These are phyloP conservation scores for Castor canadensis DNA, from an alignment of 2,113 vertebrate genomes.

Conservation along the genomic window DNA sequence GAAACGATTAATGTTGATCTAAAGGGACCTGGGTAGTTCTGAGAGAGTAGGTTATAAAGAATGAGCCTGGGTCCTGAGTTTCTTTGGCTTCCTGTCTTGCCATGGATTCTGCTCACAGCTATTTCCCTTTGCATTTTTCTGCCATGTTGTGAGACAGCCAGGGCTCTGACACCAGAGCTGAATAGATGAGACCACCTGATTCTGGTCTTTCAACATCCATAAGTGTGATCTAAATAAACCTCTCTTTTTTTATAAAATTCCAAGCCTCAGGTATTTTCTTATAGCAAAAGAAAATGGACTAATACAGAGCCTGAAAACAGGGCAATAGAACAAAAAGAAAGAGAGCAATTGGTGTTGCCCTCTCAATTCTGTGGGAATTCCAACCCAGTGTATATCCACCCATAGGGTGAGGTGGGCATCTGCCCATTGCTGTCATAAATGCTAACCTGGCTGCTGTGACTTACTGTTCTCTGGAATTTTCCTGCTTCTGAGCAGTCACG, in stretches of 20 bases:
- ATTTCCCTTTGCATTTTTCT: not conserved
- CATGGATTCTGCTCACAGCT: not conserved
- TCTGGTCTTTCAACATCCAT: not conserved
- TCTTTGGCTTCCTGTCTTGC: not conserved
- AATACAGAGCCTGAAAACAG: not conserved
- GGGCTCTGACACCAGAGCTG: fast-evolving
- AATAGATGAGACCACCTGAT: not conserved
- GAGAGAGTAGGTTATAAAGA: not conserved
- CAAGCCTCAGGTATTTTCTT: not conserved
- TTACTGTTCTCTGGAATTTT: not conserved
- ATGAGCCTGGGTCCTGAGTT: not conserved
- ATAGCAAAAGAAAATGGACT: not conserved
- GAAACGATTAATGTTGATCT: not conserved
- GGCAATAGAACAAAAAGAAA: not conserved
- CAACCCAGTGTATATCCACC: too few species aligned
- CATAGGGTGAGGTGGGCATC: too few species aligned
- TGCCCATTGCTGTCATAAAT: not conserved
- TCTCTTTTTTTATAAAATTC: not conserved
- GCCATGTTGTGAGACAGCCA: not conserved
- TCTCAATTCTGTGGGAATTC: not conserved
- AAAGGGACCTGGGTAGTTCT: not conserved
- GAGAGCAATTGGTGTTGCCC: not conserved
- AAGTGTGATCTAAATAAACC: not conserved
- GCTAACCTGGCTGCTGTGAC: not conserved
- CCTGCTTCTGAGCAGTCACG: not conserved